A percentile compares a stretch with the other conserved stretches of the same genome.
These are phyloP conservation scores for Drosophila kikkawai DNA, from an alignment of 1,140 invertebrate genomes.

Conservation along the genomic window DNA sequence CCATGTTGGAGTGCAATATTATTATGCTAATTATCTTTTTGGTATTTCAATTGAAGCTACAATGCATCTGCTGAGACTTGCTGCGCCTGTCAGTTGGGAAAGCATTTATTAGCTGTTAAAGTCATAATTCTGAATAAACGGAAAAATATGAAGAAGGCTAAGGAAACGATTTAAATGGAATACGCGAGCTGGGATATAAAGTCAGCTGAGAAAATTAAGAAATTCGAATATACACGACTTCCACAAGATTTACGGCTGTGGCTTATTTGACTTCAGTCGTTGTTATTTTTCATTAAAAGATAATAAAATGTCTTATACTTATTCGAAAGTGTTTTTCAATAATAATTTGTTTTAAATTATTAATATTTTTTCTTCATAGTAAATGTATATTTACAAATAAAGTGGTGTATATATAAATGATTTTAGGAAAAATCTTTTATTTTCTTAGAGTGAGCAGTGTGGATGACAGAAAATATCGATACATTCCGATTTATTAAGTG, in stretches of 20 bases:
- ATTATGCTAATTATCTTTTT: slow-evolving; percentile 75
- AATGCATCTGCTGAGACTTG: slow-evolving; percentile 31
- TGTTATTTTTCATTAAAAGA: background rate
- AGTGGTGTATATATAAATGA: too few species aligned
- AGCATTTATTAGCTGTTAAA: slow-evolving; percentile 11
- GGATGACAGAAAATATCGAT: too few species aligned
- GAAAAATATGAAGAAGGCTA: background rate
- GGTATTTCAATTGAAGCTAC: slow-evolving; percentile 70
- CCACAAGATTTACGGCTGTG: background rate
- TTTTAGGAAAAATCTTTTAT: too few species aligned
- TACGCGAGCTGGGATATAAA: too few species aligned
- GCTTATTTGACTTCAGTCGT: background rate
- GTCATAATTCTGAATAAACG: slow-evolving; percentile 1
- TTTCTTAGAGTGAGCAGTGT: too few species aligned
- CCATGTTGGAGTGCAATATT: slow-evolving; percentile 52
- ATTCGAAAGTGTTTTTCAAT: background rate
- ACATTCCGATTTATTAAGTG: too few species aligned
- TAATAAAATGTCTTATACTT: background rate
- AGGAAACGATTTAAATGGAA: background rate
- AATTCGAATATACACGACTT: background rate
- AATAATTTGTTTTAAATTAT: too few species aligned
- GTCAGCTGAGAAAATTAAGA: background rate
- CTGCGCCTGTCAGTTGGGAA: slow-evolving; percentile 3
- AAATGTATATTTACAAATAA: too few species aligned
- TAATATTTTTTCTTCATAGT: too few species aligned